Base-by-base conservation (phyloP, 2,113 vertebrate species). In the Psittacus erithacus region DNA sequence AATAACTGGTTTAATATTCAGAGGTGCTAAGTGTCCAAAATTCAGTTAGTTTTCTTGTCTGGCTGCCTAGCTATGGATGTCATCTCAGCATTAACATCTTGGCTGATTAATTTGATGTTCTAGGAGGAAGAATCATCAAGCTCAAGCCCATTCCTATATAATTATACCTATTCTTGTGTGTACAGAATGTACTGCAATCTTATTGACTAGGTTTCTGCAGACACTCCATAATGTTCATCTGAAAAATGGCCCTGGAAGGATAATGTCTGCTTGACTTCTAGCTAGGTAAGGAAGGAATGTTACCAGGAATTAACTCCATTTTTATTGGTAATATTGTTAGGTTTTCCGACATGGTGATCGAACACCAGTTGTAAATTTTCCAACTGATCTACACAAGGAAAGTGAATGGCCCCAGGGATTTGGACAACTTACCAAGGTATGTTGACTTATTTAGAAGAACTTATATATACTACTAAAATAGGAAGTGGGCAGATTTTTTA, bases 301-400 rank as follows among this genome's bases (percentile, higher is more conserved):
- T 62, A 81, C 64, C 19, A 76, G 25, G 44, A 39, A 70, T 59
- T 68, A 75, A 39, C 52, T 82, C 3, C 1, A 5, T 31, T 81
- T 86, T 73, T 57, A 23, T 41, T 52, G 31, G 5, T 53, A 82
- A 50, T 90, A 53, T 93, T 96, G 92, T 43, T 85, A 99, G 99
- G 90, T 99, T 70, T 98, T 98, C 89, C 98, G 99, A 41, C 99
- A 99, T 5, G 99, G 99, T 44, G 99, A 99, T 96, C 97, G 99
- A 96, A 98, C 98, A 33, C 98, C 99, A 5, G 95, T 98, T 39
- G 95, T 98, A 81, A 98, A 98, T 12, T 99, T 98, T 89, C 99
- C 99, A 71, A 98, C 95, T 4, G 98, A 99, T 91, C 97, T 97
- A 41, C 97, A 98, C 86, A 98, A 98, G 76, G 98, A 99, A 94